phyloP scores from a whole-genome alignment of 1,140 invertebrate genomes.

The Drosophila seguyi region DNA sequence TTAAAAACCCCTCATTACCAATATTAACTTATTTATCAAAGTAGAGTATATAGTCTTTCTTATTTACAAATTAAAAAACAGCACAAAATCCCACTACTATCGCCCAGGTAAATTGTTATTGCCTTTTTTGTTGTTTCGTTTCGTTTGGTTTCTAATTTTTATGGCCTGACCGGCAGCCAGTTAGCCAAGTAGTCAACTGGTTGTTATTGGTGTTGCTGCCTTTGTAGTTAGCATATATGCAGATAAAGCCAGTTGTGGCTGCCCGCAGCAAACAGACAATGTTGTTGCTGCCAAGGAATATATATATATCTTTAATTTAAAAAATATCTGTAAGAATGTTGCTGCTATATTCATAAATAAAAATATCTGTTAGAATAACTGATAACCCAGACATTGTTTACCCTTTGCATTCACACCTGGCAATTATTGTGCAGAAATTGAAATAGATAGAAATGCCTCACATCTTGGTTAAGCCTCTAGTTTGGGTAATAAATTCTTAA shows the following conservation, averaged over 20 bases:
- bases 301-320: neutral
- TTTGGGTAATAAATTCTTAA: no score
- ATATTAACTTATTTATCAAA: neutral
- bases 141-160: constrained; percentile 32
- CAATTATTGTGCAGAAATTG: no score
- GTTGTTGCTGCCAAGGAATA: constrained; percentile 25
- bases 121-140: constrained; percentile 12
- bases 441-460: no score
- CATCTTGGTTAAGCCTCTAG: no score
- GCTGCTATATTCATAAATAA: neutral
- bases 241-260: constrained; percentile 67
- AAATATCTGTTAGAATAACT: neutral
- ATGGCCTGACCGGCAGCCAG: constrained; percentile 60
- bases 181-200: constrained; percentile 75
- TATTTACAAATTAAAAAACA: neutral
- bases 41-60: neutral
- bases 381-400: no score
- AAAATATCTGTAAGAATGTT: neutral
- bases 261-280: constrained; percentile 33
- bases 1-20: no score
- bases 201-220: constrained; percentile 39
- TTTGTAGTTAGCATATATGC: constrained; percentile 52
- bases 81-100: constrained; percentile 9
- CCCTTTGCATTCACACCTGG: no score
- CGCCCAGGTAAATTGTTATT: constrained; percentile 22